phyloP scores from a whole-genome alignment of 2,888 invertebrate genomes.

The Allygus modestus region DNA sequence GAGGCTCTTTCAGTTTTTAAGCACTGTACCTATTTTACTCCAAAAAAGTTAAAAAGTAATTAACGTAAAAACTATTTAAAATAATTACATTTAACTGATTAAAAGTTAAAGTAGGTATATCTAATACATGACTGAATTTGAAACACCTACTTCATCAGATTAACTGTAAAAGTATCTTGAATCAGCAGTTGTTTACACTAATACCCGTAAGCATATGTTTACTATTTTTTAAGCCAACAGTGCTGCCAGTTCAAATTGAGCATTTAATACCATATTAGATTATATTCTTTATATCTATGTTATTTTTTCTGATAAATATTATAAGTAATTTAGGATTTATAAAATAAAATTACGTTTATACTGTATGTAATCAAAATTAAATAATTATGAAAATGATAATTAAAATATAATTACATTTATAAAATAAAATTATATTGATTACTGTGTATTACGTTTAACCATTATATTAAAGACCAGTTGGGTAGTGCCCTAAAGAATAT shows the following conservation, averaged over 20 bases:
- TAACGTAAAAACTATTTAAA: constrained; percentile 36
- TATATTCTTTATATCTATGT: background rate
- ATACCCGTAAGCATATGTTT: constrained; percentile 32
- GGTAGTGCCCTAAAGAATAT: no score
- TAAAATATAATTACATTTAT: no score
- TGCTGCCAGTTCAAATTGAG: constrained; percentile 16
- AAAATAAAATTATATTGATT: no score
- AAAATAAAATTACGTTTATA: constrained; percentile 22
- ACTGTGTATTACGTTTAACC: no score
- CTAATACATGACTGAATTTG: constrained; percentile 32
- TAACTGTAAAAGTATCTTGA: constrained; percentile 30
- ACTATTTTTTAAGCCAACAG: background rate
- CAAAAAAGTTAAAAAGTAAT: background rate
- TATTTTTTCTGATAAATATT: background rate
- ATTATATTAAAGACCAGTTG: no score
- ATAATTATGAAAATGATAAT: no score
- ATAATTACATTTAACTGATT: constrained; percentile 29
- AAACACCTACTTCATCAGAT: constrained; percentile 23
- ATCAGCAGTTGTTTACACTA: constrained; percentile 20
- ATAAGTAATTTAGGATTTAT: constrained; percentile 27
- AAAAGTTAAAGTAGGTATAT: background rate
- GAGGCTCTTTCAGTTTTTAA: constrained; percentile 22
- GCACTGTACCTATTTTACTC: constrained; percentile 9
- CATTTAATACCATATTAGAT: constrained; percentile 8
- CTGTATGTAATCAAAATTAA: no score